Percentiles rank a stretch among this genome's conserved stretches.
phyloP scores from a whole-genome alignment of 2,888 invertebrate species.

The Macrosoma leucophasiata region DNA sequence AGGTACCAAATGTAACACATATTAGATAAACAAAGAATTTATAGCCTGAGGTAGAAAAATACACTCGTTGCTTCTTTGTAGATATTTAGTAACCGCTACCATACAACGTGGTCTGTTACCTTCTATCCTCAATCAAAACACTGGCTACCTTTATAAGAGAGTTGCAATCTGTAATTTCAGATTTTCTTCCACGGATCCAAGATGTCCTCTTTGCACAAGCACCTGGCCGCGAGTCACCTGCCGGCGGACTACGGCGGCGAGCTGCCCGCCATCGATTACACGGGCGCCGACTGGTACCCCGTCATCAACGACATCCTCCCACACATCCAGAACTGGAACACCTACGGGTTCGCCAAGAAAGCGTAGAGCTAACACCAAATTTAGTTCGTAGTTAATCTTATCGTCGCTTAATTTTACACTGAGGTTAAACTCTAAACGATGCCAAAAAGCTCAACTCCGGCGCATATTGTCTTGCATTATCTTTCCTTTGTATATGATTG shows the following conservation, averaged over 20 bases:
- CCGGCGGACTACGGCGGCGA: slow-evolving; percentile 87
- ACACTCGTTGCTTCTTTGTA: too few relatives aligned
- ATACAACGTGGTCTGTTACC: too few relatives aligned
- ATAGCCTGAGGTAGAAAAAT: too few relatives aligned
- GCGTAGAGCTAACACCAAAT: slow-evolving; percentile 33
- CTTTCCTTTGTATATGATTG: too few relatives aligned
- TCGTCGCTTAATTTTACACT: slow-evolving; percentile 1
- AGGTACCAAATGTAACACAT: too few relatives aligned
- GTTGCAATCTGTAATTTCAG: slow-evolving; percentile 53
- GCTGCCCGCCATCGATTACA: slow-evolving; percentile 84
- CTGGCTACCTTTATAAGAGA: not conserved
- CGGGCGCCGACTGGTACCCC: slow-evolving; percentile 86
- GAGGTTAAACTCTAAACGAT: too few relatives aligned
- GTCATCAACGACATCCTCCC: slow-evolving; percentile 78
- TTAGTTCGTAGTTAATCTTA: slow-evolving; percentile 1
- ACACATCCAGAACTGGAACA: slow-evolving; percentile 80
- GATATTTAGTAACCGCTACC: too few relatives aligned
- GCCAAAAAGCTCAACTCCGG: too few relatives aligned
- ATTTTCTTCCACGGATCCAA: slow-evolving; percentile 90
- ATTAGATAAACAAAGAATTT: too few relatives aligned
- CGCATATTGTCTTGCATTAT: too few relatives aligned
- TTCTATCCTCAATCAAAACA: not conserved
- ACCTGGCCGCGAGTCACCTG: slow-evolving; percentile 79
- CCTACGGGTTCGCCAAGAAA: slow-evolving; percentile 78
- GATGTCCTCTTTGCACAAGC: slow-evolving; percentile 85